Evolutionary conservation across 2,113 vertebrate species (phyloP), one percentile per base, ranked within the genome.

Genomic region (Tenrec ecaudatus): DNA sequence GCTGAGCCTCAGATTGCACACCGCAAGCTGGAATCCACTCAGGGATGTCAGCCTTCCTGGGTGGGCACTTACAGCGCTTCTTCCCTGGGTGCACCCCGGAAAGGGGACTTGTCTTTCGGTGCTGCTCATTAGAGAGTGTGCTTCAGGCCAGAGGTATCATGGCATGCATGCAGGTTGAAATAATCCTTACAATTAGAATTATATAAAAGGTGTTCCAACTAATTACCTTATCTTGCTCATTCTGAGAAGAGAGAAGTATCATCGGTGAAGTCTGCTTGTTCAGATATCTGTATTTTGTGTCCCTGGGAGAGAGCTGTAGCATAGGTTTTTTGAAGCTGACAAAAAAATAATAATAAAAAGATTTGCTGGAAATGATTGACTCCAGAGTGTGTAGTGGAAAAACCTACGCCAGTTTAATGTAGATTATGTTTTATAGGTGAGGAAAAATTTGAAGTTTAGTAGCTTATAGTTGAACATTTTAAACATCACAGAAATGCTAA

Each of bases 1-100:
- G 88, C 91, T 43, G 85, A 78, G 79, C 75, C 94, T 94, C 64
- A 81, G 75, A 91, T 16, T 75, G 85, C 79, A 89, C 62, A 71
- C 17, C 2, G 75, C 0, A 89, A 90, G 84, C 85, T 8, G 73
- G 84, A 82, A 68, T 92, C 85, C 62, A 69, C 47, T 85, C 0
- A 0, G 23, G 19, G 82, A 60, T 29, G 64, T 82, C 64, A 66
- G 87, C 20, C 20, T 73, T 90, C 75, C 31, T 0, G 38, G 77
- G 47, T 0, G 2, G 36, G 40, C 5, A 6, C 62, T 33, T 71
- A 66, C 19, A 16, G 81, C 36, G 3, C 23, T 27, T 38, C 9
- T 87, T 79, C 62, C 43, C 81, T 9, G 53, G 82, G 43, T 12
- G 80, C 3, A 3, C n/a, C 57, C 73, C 66, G 14, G 43, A 90